Conservation (phyloP, 2,888 invertebrate species). For the Chaetogeoica ovagalla region DNA sequence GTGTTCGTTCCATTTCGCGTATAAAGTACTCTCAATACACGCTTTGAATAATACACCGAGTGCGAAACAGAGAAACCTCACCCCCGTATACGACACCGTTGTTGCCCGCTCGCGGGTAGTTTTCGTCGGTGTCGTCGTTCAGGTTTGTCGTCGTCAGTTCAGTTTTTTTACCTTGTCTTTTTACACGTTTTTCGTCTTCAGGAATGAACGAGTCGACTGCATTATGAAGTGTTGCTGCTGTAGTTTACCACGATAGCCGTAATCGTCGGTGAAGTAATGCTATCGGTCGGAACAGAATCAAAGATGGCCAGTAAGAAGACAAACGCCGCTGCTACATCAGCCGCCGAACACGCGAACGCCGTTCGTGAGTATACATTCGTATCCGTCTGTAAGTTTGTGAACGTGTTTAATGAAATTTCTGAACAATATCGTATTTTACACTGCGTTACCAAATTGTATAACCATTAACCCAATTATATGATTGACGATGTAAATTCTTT, state of each 20-base stretch:
- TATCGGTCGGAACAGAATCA: slow-evolving; percentile 5
- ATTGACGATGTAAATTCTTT: no score
- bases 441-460: no score
- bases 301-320: slow-evolving; percentile 30
- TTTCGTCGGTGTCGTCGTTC: background rate
- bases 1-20: no score
- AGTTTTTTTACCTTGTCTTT: background rate
- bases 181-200: background rate
- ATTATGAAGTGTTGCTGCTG: background rate
- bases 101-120: no score
- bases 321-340: background rate
- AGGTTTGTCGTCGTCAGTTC: background rate
- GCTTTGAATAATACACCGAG: no score
- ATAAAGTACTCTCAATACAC: no score
- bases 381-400: background rate
- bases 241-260: background rate
- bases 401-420: no score
- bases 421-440: no score
- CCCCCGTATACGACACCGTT: background rate
- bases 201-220: background rate
- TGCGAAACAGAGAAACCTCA: background rate
- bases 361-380: background rate
- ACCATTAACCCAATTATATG: no score
- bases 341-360: background rate
- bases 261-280: background rate